These are phyloP conservation scores for Lypha dubia DNA, from an alignment of 2,888 invertebrate species.

Conservation along the genomic window DNA sequence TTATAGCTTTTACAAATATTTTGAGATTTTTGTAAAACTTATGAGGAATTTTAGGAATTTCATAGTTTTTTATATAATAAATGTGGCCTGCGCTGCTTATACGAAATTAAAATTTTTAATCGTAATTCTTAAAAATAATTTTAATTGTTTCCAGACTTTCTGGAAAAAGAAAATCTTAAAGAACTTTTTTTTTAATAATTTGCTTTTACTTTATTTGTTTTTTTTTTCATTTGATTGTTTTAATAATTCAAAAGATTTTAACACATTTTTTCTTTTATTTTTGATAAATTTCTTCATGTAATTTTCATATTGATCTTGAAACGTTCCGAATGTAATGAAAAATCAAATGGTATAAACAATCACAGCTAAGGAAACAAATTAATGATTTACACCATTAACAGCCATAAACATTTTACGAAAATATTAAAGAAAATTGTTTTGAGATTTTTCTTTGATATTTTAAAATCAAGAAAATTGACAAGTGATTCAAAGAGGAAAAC, in stretches of 20 bases:
- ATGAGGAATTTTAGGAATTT: no score
- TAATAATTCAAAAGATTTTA: neutral
- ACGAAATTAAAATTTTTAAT: no score
- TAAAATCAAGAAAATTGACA: conserved; percentile 30
- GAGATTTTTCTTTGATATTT: conserved; percentile 19
- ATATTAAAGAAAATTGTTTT: conserved; percentile 5
- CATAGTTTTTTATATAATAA: no score
- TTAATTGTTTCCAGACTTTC: no score
- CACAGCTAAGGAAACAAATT: neutral
- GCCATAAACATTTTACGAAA: conserved; percentile 15
- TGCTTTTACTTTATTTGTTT: neutral
- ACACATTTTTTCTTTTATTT: conserved; percentile 27
- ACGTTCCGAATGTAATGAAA: conserved; percentile 26
- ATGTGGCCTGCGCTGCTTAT: no score
- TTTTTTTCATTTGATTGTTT: neutral
- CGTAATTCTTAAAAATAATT: no score
- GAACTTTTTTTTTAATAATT: neutral
- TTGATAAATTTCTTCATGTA: conserved; percentile 23
- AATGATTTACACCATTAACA: conserved; percentile 31
- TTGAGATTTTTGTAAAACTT: no score
- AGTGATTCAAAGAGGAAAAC: neutral
- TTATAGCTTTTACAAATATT: no score
- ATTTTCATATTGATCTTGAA: conserved; percentile 58
- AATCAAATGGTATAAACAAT: neutral
- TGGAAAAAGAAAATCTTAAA: neutral